Evolutionary conservation across 2,888 invertebrate genomes (phyloP).

Genomic region (Lamproptera curius): DNA sequence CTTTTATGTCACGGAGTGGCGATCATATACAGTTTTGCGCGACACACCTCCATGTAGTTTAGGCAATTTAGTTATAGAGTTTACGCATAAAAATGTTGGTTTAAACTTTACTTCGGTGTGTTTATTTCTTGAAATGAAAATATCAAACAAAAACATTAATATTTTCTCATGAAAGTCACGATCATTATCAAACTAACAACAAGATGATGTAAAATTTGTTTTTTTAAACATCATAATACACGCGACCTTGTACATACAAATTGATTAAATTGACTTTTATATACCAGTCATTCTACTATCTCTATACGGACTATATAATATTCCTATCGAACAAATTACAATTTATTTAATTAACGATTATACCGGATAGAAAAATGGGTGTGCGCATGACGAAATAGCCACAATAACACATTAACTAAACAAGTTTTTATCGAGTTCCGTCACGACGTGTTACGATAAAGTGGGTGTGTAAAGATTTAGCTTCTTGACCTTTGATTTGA

Average conservation of each 20-base stretch:
- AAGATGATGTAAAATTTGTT: slow-evolving; percentile 15
- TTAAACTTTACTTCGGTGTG: no score
- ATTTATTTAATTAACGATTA: slow-evolving; percentile 2
- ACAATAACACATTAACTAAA: slow-evolving; percentile 1
- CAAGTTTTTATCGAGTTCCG: slow-evolving; percentile 6
- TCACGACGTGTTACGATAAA: background rate
- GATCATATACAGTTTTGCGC: no score
- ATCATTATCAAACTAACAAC: no score
- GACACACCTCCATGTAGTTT: no score
- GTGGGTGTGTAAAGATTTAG: background rate
- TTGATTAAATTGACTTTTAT: background rate
- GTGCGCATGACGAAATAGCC: slow-evolving; percentile 26
- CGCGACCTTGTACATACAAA: background rate
- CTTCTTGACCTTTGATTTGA: background rate
- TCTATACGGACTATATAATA: background rate
- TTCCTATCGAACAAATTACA: background rate
- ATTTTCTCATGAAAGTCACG: no score
- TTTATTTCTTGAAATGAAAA: no score
- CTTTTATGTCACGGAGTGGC: no score
- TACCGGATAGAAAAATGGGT: slow-evolving; percentile 22
- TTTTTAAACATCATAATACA: background rate
- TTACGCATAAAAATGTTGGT: no score
- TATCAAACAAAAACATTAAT: no score
- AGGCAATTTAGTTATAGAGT: no score
- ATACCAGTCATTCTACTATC: background rate